Evolutionary conservation across 2,113 vertebrate genomes (phyloP), one percentile per base, ranked within the genome.

Genomic region (Campylomormyrus numenius): DNA sequence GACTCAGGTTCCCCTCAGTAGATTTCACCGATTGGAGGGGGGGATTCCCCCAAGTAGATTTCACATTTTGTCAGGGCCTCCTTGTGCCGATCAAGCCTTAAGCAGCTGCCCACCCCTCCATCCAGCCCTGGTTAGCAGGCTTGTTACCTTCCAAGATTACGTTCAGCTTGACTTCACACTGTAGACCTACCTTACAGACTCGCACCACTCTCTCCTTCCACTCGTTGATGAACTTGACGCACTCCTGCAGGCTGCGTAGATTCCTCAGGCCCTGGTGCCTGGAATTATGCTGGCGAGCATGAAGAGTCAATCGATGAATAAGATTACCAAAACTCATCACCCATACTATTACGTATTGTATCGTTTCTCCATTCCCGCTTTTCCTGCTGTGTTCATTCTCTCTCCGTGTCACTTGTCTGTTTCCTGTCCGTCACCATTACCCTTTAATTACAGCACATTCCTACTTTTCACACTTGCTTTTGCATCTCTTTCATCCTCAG

Each of bases 171-270:
- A 70, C 27, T 31, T 31, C 62, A 70, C 62, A 13, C 27, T 27
- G 77, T 1, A 39, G 88, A 53, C 87, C 27, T 93, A 96, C 96
- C 95, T 95, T 95, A 89, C 95, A 95, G 46, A 96, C 94, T 89
- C 94, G 92, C 88, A 93, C 95, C 92, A 96, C 96, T 49, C 96
- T 95, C 50, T 94, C 88, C 89, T 95, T 96, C 96, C 96, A 96
- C 92, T 92, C 91, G 5, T 94, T 90, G 90, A 96, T 94, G 92
- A 96, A 96, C 88, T 91, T 89, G 46, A 96, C 93, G 80, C 96
- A 96, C 90, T 96, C 95, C 88, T 96, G 93, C 88, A 96, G 93
- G 90, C 93, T 96, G 66, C 94, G 93, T 5, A 96, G 93, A 3
- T 96, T 93, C 77, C 93, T 94, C 89, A 96, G 90, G 89, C 92